Evolutionary conservation across 53 echinoderm and acorn worm genomes (phyloP).

Genomic region (Paelopatides confundens): DNA sequence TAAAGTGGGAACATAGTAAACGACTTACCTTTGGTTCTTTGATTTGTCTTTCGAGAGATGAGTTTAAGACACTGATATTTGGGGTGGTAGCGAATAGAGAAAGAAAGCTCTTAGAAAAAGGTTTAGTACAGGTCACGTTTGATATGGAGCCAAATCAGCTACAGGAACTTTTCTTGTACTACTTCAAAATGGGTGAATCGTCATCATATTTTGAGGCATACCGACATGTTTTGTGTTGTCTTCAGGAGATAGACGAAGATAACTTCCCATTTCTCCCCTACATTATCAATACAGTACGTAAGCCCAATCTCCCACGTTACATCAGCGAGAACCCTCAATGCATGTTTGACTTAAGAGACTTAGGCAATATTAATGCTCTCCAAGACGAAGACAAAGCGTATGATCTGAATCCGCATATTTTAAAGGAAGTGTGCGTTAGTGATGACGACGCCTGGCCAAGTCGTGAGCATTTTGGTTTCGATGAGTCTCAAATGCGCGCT

Average conservation of each 20-base stretch:
- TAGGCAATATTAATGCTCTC: neutral
- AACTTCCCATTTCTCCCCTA: slow-evolving; percentile 70
- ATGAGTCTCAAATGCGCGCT: slow-evolving; percentile 71
- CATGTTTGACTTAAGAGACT: neutral
- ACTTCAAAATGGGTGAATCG: slow-evolving; percentile 87
- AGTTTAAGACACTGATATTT: slow-evolving; percentile 67
- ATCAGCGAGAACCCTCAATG: slow-evolving; percentile 47
- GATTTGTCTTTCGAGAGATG: slow-evolving; percentile 73
- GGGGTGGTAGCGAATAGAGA: slow-evolving; percentile 80
- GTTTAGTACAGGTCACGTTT: slow-evolving; percentile 64
- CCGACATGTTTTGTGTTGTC: slow-evolving; percentile 74
- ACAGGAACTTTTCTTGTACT: neutral
- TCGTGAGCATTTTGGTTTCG: slow-evolving; percentile 51
- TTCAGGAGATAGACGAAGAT: slow-evolving; percentile 64
- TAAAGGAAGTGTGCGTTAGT: neutral
- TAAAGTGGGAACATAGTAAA: slow-evolving; percentile 79
- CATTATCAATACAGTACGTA: slow-evolving; percentile 55
- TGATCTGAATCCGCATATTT: neutral
- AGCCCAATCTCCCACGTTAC: slow-evolving; percentile 64
- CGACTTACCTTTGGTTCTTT: slow-evolving; percentile 83
- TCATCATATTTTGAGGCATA: slow-evolving; percentile 93
- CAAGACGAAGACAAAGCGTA: too few relatives aligned
- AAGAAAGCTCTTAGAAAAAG: slow-evolving; percentile 47
- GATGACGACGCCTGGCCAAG: slow-evolving; percentile 48
- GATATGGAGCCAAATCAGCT: neutral